phyloP scores from a whole-genome alignment of 2,113 vertebrate species.

The Grus americana region DNA sequence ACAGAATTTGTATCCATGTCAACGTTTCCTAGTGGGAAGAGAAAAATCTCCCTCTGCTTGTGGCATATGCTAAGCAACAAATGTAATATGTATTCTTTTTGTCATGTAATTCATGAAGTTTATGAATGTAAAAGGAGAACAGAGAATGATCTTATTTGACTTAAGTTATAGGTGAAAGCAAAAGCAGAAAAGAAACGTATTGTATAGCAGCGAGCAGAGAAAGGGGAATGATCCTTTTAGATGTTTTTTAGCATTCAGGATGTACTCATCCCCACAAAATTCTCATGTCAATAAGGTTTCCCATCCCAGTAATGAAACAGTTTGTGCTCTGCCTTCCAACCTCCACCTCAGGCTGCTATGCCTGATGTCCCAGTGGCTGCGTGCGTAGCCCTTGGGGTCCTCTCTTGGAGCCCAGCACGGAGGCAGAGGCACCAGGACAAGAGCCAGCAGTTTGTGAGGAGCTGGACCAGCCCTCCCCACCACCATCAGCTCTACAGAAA shows the following conservation, averaged over 20 bases:
- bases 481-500: not conserved
- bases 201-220: not conserved
- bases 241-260: not conserved
- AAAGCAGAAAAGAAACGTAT: not conserved
- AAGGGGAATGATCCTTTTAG: not conserved
- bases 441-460: not conserved
- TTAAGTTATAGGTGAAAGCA: not conserved
- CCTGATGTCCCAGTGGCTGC: not conserved
- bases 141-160: not conserved
- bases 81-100: not conserved
- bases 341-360: not conserved
- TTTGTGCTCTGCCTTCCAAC: not conserved
- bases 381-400: no score
- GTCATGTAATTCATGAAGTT: not conserved
- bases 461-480: not conserved
- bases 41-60: not conserved
- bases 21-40: not conserved
- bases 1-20: not conserved
- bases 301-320: not conserved
- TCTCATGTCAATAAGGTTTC: not conserved
- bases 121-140: not conserved
- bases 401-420: accelerated
- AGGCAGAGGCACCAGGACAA: not conserved
- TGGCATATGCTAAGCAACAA: not conserved
- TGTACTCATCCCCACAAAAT: not conserved